A percentile compares a stretch with the other conserved stretches of the same genome.
Evolutionary conservation across 1,140 invertebrate genomes (phyloP).

Genomic region (Palaemon carinicauda): DNA sequence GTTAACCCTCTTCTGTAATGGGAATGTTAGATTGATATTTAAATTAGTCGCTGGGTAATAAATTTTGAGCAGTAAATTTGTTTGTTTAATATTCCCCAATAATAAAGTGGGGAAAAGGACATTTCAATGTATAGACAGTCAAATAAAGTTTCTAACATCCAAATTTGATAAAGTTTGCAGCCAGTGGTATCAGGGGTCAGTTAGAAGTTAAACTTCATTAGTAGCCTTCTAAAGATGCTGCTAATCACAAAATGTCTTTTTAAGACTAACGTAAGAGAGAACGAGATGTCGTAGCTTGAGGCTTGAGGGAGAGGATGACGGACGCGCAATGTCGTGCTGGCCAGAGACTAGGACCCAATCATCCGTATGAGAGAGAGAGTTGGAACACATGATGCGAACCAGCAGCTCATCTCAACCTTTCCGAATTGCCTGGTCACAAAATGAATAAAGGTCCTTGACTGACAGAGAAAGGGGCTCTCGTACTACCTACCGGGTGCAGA

Average conservation of each 20-base stretch:
- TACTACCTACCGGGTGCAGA: neutral
- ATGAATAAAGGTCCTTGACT: slow-evolving; percentile 6
- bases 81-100: too few species aligned
- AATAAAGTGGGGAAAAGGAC: too few species aligned
- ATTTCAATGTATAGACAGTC: too few species aligned
- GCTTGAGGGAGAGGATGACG: slow-evolving; percentile 27
- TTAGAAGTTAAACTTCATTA: slow-evolving; percentile 2
- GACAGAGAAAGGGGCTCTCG: neutral
- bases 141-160: too few species aligned
- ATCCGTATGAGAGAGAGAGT: neutral
- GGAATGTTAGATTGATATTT: too few species aligned
- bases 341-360: slow-evolving; percentile 27
- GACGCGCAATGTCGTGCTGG: slow-evolving; percentile 28
- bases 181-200: slow-evolving; percentile 16
- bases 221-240: slow-evolving; percentile 45
- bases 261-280: slow-evolving; percentile 41
- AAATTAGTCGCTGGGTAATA: too few species aligned
- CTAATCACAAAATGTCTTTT: slow-evolving; percentile 36
- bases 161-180: slow-evolving; percentile 24
- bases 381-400: slow-evolving; percentile 15
- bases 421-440: slow-evolving; percentile 21
- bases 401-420: slow-evolving; percentile 19
- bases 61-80: too few species aligned
- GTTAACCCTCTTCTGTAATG: too few species aligned
- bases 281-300: slow-evolving; percentile 39